phyloP scores from a whole-genome alignment of 2,888 invertebrate species.

The Cantharis rustica region DNA sequence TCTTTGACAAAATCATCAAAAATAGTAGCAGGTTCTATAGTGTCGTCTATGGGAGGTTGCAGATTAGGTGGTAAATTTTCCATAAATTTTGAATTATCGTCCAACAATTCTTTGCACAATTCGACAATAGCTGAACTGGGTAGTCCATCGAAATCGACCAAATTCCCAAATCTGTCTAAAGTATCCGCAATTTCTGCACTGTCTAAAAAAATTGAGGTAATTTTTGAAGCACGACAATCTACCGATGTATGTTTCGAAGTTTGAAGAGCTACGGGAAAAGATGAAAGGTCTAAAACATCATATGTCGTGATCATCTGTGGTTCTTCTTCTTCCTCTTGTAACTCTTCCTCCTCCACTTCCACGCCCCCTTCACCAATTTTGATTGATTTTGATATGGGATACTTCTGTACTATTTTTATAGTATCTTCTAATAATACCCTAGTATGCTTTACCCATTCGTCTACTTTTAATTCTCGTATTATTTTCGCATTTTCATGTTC shows the following conservation, averaged over 20 bases:
- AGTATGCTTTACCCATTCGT: slow-evolving; percentile 51
- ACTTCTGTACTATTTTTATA: neutral
- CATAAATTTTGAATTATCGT: slow-evolving; percentile 22
- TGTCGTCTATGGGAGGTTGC: slow-evolving; percentile 22
- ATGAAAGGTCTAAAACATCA: neutral
- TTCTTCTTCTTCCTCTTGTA: neutral
- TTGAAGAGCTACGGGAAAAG: neutral
- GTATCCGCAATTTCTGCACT: neutral
- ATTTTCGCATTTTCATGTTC: slow-evolving; percentile 56
- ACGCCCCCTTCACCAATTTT: slow-evolving; percentile 38
- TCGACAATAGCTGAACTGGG: slow-evolving; percentile 2
- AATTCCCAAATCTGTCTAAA: neutral
- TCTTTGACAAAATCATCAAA: slow-evolving; percentile 58
- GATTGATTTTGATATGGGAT: neutral
- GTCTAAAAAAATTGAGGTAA: neutral
- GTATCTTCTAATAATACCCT: slow-evolving; percentile 9
- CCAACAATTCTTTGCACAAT: slow-evolving; percentile 12
- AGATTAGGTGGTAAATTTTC: slow-evolving; percentile 56
- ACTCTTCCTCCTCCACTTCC: slow-evolving; percentile 23
- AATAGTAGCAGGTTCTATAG: slow-evolving; percentile 44
- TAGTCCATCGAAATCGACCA: neutral
- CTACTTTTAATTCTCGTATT: slow-evolving; percentile 49
- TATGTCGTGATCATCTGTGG: too few species aligned
- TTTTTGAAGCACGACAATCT: neutral
- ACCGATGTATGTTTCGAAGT: neutral